Percentiles rank a stretch among this genome's conserved stretches.
Evolutionary conservation across 2,888 invertebrate species (phyloP).

Genomic region (Erynnis tages): DNA sequence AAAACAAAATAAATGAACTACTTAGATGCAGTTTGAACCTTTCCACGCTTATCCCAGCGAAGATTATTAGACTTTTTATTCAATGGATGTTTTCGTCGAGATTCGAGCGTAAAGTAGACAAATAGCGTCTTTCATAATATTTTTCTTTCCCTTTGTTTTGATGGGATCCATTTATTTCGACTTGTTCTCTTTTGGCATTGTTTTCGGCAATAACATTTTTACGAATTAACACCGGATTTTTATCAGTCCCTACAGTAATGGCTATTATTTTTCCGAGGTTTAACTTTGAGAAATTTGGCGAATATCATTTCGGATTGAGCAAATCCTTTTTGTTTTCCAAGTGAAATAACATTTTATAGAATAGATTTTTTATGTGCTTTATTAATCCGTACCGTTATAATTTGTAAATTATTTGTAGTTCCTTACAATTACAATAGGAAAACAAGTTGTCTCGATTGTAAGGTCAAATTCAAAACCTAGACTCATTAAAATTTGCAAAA

Average conservation of each 20-base stretch:
- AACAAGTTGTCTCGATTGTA: too few species aligned
- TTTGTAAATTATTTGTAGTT: too few species aligned
- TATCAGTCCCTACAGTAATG: constrained; percentile 16
- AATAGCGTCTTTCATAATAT: constrained; percentile 46
- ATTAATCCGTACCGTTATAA: too few species aligned
- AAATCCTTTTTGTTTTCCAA: background rate
- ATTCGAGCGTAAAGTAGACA: constrained; percentile 41
- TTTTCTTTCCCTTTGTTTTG: constrained; percentile 45
- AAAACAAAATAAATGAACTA: constrained; percentile 16
- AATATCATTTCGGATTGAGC: background rate
- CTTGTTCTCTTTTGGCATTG: constrained; percentile 20
- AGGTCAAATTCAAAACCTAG: too few species aligned
- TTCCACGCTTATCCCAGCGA: background rate
- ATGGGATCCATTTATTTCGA: constrained; percentile 40
- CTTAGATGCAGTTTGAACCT: constrained; percentile 12
- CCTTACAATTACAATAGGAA: too few species aligned
- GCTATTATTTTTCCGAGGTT: constrained; percentile 13
- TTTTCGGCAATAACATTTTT: constrained; percentile 24
- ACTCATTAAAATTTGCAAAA: too few species aligned
- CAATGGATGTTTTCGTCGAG: constrained; percentile 28
- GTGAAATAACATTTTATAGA: background rate
- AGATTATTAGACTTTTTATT: constrained; percentile 23
- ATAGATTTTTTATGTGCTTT: background rate
- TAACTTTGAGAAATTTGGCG: background rate
- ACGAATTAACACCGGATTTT: constrained; percentile 25